These are phyloP conservation scores for Leucophenga varia DNA, from an alignment of 1,140 invertebrate species.

Conservation along the genomic window DNA sequence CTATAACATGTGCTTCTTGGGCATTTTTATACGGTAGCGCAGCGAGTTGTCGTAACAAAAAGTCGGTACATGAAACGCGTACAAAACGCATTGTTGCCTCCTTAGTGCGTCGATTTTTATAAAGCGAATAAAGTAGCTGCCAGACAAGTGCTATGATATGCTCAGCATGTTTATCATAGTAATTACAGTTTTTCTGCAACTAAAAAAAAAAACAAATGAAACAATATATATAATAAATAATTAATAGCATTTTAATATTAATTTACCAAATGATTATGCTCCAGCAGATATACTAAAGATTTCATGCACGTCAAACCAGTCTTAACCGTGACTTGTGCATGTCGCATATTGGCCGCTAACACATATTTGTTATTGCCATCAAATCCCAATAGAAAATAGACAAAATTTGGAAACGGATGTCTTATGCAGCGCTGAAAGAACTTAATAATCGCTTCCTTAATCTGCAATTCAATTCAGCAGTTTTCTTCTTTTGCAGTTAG, in stretches of 20 bases:
- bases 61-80: slow-evolving; percentile 64
- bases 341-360: slow-evolving; percentile 66
- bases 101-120: slow-evolving; percentile 74
- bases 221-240: too few species aligned
- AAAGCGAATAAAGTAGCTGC: slow-evolving; percentile 76
- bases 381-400: slow-evolving; percentile 88
- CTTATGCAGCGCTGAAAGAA: slow-evolving; percentile 75
- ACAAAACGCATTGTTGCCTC: slow-evolving; percentile 68
- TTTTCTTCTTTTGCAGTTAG: not conserved
- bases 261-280: slow-evolving; percentile 59
- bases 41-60: slow-evolving; percentile 70
- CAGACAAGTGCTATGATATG: slow-evolving; percentile 69
- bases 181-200: slow-evolving; percentile 28
- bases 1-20: slow-evolving; percentile 49
- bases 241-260: not conserved
- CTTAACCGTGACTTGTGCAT: slow-evolving; percentile 71
- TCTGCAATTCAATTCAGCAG: slow-evolving; percentile 57
- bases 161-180: slow-evolving; percentile 27
- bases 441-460: slow-evolving; percentile 70
- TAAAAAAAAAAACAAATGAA: slow-evolving; percentile 3
- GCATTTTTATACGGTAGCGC: slow-evolving; percentile 62
- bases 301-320: slow-evolving; percentile 79
- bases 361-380: slow-evolving; percentile 72
- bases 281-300: slow-evolving; percentile 75
- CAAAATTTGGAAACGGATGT: slow-evolving; percentile 77